A percentile compares a stretch with the other conserved stretches of the same genome.
phyloP scores from a whole-genome alignment of 2,888 invertebrate genomes.

The Drosophila multiciliata region DNA sequence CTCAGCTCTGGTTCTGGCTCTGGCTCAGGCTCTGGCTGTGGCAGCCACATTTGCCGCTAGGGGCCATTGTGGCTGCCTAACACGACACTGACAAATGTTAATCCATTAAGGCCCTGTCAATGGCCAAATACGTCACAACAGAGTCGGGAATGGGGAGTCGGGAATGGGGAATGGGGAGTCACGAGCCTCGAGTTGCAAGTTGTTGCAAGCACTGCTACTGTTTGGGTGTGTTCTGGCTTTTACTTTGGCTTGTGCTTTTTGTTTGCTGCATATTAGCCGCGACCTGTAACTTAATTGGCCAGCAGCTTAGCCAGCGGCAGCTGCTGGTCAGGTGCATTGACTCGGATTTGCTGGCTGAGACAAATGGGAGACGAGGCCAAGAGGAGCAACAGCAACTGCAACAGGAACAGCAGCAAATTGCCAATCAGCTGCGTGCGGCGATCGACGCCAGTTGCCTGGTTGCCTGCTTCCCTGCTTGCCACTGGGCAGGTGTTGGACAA shows the following conservation, averaged over 20 bases:
- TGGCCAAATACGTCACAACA: conserved; percentile 82
- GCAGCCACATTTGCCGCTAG: conserved; percentile 33
- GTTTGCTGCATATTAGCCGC: conserved; percentile 51
- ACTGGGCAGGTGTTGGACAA: conserved; percentile 61
- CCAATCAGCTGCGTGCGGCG: conserved; percentile 74
- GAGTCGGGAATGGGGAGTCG: not conserved
- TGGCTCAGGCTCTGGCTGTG: too few species aligned
- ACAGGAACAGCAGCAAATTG: conserved; percentile 69
- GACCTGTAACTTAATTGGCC: conserved; percentile 70
- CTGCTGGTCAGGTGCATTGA: conserved; percentile 66
- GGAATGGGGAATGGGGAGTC: conserved; percentile 1
- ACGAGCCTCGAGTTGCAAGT: not conserved
- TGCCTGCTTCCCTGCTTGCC: conserved; percentile 33
- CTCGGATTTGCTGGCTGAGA: conserved; percentile 68
- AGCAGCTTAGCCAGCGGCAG: conserved; percentile 54
- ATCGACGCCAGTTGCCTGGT: conserved; percentile 17
- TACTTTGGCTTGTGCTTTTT: conserved; percentile 9
- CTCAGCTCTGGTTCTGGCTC: not conserved
- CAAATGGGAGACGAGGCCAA: conserved; percentile 62
- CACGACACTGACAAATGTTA: conserved; percentile 83
- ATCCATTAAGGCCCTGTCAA: conserved; percentile 84
- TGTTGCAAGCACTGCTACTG: conserved; percentile 51
- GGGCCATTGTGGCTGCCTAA: conserved; percentile 73
- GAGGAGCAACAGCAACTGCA: conserved; percentile 5
- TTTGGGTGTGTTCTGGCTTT: conserved; percentile 14